Evolutionary conservation across 2,888 invertebrate genomes (phyloP).

Genomic region (Brachypterus glaber): DNA sequence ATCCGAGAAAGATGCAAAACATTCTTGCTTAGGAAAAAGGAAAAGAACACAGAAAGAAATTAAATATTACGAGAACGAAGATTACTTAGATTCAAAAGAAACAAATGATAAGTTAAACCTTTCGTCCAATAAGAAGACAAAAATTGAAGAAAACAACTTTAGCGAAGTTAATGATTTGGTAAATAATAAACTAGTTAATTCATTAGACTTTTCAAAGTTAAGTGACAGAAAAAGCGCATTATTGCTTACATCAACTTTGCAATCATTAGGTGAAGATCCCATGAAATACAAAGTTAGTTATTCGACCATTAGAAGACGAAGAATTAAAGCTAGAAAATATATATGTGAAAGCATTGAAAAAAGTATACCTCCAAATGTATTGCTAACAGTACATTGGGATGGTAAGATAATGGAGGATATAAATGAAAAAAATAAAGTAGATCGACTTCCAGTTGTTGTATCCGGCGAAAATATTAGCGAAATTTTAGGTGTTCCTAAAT

Average conservation of each 20-base stretch:
- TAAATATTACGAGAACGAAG: too few relatives aligned
- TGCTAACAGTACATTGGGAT: not conserved
- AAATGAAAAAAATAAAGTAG: not conserved
- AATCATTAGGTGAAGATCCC: not conserved
- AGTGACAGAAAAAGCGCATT: not conserved
- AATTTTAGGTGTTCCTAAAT: not conserved
- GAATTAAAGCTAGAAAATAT: not conserved
- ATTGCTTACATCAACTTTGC: not conserved
- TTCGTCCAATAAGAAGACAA: too few relatives aligned
- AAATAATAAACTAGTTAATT: too few relatives aligned
- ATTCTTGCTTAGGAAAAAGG: too few relatives aligned
- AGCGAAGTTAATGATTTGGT: too few relatives aligned
- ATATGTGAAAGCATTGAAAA: slow-evolving; percentile 3
- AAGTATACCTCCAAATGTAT: slow-evolving; percentile 2
- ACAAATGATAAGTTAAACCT: too few relatives aligned
- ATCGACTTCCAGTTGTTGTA: not conserved
- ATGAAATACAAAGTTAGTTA: not conserved
- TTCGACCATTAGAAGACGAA: not conserved
- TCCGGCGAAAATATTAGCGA: not conserved
- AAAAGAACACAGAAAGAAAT: too few relatives aligned
- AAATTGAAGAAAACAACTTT: too few relatives aligned
- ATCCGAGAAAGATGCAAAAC: too few relatives aligned
- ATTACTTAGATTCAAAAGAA: too few relatives aligned
- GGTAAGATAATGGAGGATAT: slow-evolving; percentile 1
- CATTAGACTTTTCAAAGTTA: not conserved